Base-by-base conservation (phyloP, 2,113 vertebrate genomes). In the Urocynchramus pylzowi region DNA sequence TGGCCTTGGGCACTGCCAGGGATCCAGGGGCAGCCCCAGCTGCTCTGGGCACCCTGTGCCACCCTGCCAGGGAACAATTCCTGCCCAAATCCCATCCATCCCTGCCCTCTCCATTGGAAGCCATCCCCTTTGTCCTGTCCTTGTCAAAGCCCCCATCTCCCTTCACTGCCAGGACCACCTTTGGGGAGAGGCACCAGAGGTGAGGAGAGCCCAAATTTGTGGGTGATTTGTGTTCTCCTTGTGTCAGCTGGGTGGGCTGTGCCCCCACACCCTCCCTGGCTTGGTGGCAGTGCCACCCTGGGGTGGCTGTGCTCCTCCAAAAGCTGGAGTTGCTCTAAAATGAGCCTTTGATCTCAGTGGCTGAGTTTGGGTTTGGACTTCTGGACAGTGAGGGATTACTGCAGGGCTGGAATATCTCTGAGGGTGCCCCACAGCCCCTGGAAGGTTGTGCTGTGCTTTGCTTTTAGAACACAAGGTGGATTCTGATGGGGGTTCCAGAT, bases 291-390 rank as follows among this genome's bases (percentile, higher is more conserved):
- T 33, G 35, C 23, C 87, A 19, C 16, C 0, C 16, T 16, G 15
- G 14, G 13, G 16, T 12, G 7, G 3, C 39, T 22, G 22, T 49
- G 12, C 22, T 65, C n/a, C 61, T 65, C 47, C n/a, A n/a, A 24
- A 28, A 41, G 3, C 26, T 37, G 24, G 31, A 28, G 28, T 3
- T 77, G 44, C 31, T 70, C n/a, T 16, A 28, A 16, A 57, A 18
- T 15, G 21, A 21, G 2, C 13, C 0, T 3, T 56, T 42, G 4
- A 23, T 89, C 41, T 8, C 0, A 0, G 19, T 39, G 67, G 2
- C 35, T 20, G 13, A 22, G 19, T 31, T 68, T 49, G 54, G 13
- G 33, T 57, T 39, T 28, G 39, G 39, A 10, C 2, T 63, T 85
- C 21, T 37, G 57, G 52, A 16, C 27, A 77, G 22, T 0, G 1